Evolutionary conservation across 2,888 invertebrate species (phyloP).

Genomic region (Endotricha flammealis): DNA sequence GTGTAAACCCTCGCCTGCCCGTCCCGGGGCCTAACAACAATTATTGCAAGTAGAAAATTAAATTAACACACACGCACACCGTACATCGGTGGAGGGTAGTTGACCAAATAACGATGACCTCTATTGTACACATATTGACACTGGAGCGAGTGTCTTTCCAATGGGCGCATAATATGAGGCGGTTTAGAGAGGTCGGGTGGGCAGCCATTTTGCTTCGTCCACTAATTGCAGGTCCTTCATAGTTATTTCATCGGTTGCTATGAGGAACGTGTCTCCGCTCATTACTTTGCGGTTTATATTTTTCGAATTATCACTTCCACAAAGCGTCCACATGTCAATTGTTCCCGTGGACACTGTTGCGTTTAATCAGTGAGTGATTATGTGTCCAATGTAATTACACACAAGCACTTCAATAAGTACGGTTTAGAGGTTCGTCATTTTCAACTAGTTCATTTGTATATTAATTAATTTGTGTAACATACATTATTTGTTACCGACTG

Average conservation of each 20-base stretch:
- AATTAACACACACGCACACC: slow-evolving; percentile 73
- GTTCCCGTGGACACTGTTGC: slow-evolving; percentile 55
- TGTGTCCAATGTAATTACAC: no score
- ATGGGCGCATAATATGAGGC: slow-evolving; percentile 11
- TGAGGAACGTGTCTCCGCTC: slow-evolving; percentile 60
- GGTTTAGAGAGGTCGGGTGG: slow-evolving; percentile 35
- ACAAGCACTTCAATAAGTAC: no score
- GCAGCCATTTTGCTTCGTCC: slow-evolving; percentile 73
- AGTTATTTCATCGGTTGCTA: slow-evolving; percentile 65
- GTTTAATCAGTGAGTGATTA: slow-evolving; percentile 44
- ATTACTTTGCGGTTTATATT: slow-evolving; percentile 69
- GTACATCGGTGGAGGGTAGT: slow-evolving; percentile 50
- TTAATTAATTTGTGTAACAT: no score
- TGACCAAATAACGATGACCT: slow-evolving; percentile 40
- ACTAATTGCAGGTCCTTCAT: slow-evolving; percentile 64
- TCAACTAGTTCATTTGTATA: no score
- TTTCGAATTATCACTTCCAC: slow-evolving; percentile 75
- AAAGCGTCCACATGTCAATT: slow-evolving; percentile 67
- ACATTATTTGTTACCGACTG: no score
- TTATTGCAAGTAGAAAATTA: slow-evolving; percentile 74
- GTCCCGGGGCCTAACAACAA: slow-evolving; percentile 53
- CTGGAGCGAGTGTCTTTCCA: slow-evolving; percentile 12
- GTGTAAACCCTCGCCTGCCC: slow-evolving; percentile 43
- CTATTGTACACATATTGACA: slow-evolving; percentile 22
- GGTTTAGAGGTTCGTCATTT: no score